phyloP scores from a whole-genome alignment of 2,113 vertebrate genomes.

The Brachyhypopomus gauderio region DNA sequence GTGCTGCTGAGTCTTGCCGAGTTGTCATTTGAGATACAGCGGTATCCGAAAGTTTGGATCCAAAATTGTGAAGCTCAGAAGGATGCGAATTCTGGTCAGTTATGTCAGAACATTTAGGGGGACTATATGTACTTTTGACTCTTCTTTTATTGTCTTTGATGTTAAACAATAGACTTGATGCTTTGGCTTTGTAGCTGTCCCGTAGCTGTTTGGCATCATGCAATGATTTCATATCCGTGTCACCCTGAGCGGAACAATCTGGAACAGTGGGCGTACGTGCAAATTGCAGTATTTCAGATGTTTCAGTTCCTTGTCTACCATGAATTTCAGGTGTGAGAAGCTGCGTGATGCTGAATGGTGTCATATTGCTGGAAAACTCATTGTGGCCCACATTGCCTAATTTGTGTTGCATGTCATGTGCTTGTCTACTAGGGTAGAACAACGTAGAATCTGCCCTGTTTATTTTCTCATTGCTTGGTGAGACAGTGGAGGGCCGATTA shows the following conservation, averaged over 20 bases:
- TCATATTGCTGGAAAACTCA: constrained; percentile 51
- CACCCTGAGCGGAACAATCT: constrained; percentile 42
- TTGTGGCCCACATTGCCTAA: constrained; percentile 45
- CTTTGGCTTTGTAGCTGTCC: constrained; percentile 83
- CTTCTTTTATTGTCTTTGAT: constrained; percentile 91
- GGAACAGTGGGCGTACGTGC: constrained; percentile 65
- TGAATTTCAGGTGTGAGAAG: constrained; percentile 81
- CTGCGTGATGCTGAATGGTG: constrained; percentile 82
- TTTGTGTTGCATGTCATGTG: constrained; percentile 38
- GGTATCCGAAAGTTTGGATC: constrained; percentile 60
- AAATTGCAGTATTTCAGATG: constrained; percentile 57
- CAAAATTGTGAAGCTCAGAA: constrained; percentile 59
- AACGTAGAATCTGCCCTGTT: constrained; percentile 67
- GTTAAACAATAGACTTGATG: constrained; percentile 88
- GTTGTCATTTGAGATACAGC: constrained; percentile 45
- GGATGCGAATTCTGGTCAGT: constrained; percentile 67
- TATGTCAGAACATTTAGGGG: constrained; percentile 75
- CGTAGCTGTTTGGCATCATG: constrained; percentile 63
- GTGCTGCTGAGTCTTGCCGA: constrained; percentile 42
- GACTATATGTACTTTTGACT: constrained; percentile 90
- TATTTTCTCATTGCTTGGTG: constrained; percentile 69
- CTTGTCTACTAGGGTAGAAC: constrained; percentile 16
- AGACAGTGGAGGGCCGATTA: constrained; percentile 73
- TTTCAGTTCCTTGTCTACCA: constrained; percentile 71
- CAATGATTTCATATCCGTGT: constrained; percentile 57